Evolutionary conservation across 2,888 invertebrate genomes (phyloP).

Genomic region (Rotaria macrura): DNA sequence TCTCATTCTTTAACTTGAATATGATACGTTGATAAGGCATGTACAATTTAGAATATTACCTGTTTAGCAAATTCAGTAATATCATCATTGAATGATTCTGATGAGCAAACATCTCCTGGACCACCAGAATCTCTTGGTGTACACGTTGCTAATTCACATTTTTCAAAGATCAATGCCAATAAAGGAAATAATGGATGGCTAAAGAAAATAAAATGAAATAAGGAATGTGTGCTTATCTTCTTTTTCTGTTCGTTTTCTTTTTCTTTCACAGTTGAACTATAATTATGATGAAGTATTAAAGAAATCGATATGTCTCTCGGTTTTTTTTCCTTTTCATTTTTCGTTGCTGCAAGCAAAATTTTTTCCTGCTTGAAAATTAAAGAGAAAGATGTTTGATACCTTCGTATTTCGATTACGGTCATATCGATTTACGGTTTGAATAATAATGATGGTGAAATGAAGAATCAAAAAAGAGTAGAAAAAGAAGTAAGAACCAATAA

Average conservation of each 20-base stretch:
- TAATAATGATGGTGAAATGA: not conserved
- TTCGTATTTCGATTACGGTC: constrained; percentile 18
- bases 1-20: not conserved
- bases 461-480: not conserved
- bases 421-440: constrained; percentile 17
- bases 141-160: constrained; percentile 98
- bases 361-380: not conserved
- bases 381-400: not conserved
- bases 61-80: constrained; percentile 99
- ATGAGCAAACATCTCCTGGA: constrained; percentile 91
- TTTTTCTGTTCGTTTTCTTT: not conserved
- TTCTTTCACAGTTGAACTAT: not conserved
- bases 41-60: constrained; percentile 55
- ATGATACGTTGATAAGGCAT: not conserved
- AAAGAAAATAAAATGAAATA: constrained; percentile 40
- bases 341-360: not conserved
- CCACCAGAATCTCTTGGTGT: constrained; percentile 82
- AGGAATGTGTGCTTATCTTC: too few species aligned
- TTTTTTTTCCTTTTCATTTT: not conserved
- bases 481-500: not conserved
- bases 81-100: constrained; percentile 99
- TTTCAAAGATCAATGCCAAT: constrained; percentile 96
- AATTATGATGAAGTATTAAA: not conserved
- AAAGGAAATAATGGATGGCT: constrained; percentile 98
- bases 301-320: not conserved